Base-by-base conservation (phyloP, 1,140 invertebrate species). In the Meloidogyne floridensis region DNA sequence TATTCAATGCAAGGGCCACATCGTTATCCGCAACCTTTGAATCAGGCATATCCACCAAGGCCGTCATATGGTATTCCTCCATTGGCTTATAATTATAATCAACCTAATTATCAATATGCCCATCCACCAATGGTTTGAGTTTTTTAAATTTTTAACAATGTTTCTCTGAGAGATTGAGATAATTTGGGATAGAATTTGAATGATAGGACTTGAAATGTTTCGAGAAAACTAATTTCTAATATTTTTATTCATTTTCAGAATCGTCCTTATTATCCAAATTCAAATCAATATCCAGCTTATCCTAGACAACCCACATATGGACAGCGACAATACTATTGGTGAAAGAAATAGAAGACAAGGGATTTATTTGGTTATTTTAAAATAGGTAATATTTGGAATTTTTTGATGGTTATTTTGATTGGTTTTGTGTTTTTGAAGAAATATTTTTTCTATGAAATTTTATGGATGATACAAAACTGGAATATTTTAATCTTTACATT, bases 11-110 rank as follows among this genome's bases (percentile, higher is more conserved):
- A 65, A 11, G 15, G 59, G 0, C 59, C 13, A 13, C 59, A n/a
- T n/a, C 59, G 59, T 65, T 65, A 65, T 65, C 59, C 59, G n/a
- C 59, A 15, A 65, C 59, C 10, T n/a, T 65, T 65, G n/a, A 65
- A n/a, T 65, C 59, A 65, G n/a, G 2, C 3, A 65, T 65, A 65
- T 18, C 59, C 59, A n/a, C 3, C 59, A n/a, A 65, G 59, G 59
- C 59, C 59, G 7, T 4, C 59, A n/a, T 18, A n/a, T 65, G 59
- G 4, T 65, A 5, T 18, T 65, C 59, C 15, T 65, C 59, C 15
- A 18, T 7, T 65, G n/a, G 59, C n/a, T 65, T n/a, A 65, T 65
- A 65, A 65, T 65, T 65, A 65, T 65, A 2, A 9, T 54, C 53
- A 54, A 54, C 53, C 59, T 32, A 32, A 32, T 32, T 32, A 32